Percentiles rank a stretch among this genome's conserved stretches.
Conservation (phyloP, 2,113 vertebrate genomes). For the Podarcis raffonei region DNA sequence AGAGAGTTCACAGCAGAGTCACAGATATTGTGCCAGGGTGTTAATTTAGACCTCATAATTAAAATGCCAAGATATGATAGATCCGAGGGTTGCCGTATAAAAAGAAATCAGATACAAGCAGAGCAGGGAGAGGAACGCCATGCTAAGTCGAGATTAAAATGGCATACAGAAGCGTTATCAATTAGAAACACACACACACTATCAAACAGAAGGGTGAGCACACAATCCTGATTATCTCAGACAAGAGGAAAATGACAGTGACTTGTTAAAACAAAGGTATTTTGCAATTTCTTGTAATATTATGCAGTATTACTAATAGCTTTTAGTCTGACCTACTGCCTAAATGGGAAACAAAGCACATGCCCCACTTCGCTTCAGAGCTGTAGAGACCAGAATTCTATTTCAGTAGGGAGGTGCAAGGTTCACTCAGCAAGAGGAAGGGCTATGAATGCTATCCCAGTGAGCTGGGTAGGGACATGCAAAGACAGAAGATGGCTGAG, state of each 20-base stretch:
- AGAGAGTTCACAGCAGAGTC: constrained; percentile 40
- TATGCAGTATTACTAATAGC: background rate
- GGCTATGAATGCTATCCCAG: background rate
- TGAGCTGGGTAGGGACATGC: background rate
- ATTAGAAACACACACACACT: background rate
- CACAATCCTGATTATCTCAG: background rate
- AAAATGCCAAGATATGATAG: constrained; percentile 40
- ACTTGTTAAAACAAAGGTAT: background rate
- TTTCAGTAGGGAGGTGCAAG: background rate
- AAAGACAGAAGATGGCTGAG: too few species aligned
- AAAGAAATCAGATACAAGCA: constrained; percentile 43
- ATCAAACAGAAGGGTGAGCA: background rate
- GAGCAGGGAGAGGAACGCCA: constrained; percentile 37
- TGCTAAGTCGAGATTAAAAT: background rate
- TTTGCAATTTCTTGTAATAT: background rate
- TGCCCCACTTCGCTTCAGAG: too few species aligned
- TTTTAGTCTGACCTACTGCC: background rate
- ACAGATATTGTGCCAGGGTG: background rate
- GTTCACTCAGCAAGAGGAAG: background rate
- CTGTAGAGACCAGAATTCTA: background rate
- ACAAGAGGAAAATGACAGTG: background rate
- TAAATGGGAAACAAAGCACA: background rate
- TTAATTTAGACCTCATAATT: constrained; percentile 43
- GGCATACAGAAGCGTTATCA: constrained; percentile 16
- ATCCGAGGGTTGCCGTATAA: constrained; percentile 18